Conservation (phyloP, 2,888 invertebrate species). For the Calliphora vomitoria region DNA sequence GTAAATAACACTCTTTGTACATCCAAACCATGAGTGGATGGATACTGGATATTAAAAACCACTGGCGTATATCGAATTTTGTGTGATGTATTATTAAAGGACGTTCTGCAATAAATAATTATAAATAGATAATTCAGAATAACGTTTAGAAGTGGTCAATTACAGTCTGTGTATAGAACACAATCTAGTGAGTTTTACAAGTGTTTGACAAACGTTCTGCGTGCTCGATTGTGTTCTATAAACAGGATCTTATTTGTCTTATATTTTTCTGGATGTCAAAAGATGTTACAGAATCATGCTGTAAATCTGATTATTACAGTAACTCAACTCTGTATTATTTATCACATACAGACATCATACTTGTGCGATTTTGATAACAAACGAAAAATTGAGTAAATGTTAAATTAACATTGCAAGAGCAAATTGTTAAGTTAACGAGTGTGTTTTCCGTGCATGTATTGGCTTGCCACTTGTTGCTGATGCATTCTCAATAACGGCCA, state of each 20-base stretch:
- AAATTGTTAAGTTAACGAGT: neutral
- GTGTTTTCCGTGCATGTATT: neutral
- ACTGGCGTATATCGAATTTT: constrained; percentile 97
- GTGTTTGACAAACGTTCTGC: too few relatives aligned
- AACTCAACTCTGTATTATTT: too few relatives aligned
- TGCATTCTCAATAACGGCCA: neutral
- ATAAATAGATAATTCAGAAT: neutral
- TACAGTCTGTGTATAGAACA: too few relatives aligned
- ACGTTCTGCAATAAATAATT: constrained; percentile 87
- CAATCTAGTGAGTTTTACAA: too few relatives aligned
- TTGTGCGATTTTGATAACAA: too few relatives aligned
- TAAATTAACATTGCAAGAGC: constrained; percentile 7
- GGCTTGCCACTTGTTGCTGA: constrained; percentile 31
- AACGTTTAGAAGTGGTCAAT: too few relatives aligned
- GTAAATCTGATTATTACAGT: too few relatives aligned
- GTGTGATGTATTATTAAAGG: constrained; percentile 95
- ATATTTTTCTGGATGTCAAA: too few relatives aligned
- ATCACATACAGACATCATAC: neutral
- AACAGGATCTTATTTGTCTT: too few relatives aligned
- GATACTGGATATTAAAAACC: constrained; percentile 96
- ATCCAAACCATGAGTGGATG: constrained; percentile 96
- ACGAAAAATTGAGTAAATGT: too few relatives aligned
- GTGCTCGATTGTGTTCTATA: too few relatives aligned
- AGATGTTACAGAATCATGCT: too few relatives aligned
- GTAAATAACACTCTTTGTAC: constrained; percentile 95